A percentile compares a stretch with the other conserved stretches of the same genome.
Evolutionary conservation across 2,113 vertebrate genomes (phyloP).

Genomic region (Oreochromis niloticus): DNA sequence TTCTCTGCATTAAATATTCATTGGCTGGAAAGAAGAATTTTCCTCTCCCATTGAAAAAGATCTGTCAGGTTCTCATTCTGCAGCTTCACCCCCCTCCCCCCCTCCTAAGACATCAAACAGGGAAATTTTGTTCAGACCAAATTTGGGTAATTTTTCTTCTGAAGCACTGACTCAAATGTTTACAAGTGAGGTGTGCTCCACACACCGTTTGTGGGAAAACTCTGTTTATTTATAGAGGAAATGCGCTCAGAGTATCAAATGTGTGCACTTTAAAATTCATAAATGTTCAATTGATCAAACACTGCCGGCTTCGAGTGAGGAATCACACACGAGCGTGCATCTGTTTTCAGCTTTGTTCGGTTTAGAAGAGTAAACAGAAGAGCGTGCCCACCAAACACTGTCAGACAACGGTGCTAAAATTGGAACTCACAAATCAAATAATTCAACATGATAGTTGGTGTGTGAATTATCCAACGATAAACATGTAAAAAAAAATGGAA

Average conservation of each 20-base stretch:
- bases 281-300: slow-evolving; percentile 35
- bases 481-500: background rate
- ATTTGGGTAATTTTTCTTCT: background rate
- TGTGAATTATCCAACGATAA: background rate
- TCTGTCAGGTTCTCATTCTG: slow-evolving; percentile 5
- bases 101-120: background rate
- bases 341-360: slow-evolving; percentile 10
- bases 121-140: background rate
- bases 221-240: slow-evolving; percentile 7
- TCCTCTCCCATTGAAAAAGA: background rate
- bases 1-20: slow-evolving; percentile 46
- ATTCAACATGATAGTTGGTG: background rate
- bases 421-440: background rate
- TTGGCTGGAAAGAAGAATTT: background rate
- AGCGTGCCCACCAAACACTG: background rate
- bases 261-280: slow-evolving; percentile 13
- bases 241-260: background rate
- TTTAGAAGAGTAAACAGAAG: background rate
- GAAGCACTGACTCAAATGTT: background rate
- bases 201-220: background rate
- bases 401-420: background rate
- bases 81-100: background rate
- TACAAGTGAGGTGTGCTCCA: background rate
- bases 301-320: slow-evolving; percentile 1
- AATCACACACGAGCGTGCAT: background rate